A percentile compares a stretch with the other conserved stretches of the same genome.
These are phyloP conservation scores for Nothocercus nigrocapillus DNA, from an alignment of 2,113 vertebrate species.

Conservation along the genomic window DNA sequence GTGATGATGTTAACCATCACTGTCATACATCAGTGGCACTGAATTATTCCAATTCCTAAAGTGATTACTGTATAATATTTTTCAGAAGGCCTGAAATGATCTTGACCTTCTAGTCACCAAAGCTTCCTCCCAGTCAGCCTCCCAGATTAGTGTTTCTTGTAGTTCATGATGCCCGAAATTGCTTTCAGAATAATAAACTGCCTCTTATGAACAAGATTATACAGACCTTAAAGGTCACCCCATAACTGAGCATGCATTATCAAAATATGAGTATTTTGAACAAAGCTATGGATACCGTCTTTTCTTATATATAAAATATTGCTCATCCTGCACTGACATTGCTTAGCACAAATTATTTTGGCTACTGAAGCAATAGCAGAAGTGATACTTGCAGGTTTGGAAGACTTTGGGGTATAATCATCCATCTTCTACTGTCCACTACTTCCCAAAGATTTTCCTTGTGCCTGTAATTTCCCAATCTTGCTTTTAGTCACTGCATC, in stretches of 20 bases:
- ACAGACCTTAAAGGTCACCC: not conserved
- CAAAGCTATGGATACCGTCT: not conserved
- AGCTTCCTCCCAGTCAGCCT: not conserved
- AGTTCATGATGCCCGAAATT: not conserved
- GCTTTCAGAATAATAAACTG: not conserved
- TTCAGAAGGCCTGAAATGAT: not conserved
- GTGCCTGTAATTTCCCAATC: not conserved
- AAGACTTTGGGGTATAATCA: not conserved
- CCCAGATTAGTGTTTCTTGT: not conserved
- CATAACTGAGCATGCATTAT: not conserved
- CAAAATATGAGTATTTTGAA: not conserved
- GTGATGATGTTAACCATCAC: no score
- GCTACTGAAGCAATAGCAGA: not conserved
- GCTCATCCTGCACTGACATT: not conserved
- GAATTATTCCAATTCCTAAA: not conserved
- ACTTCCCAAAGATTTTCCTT: not conserved
- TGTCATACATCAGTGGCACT: no score
- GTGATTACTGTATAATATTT: not conserved
- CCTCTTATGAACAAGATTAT: not conserved
- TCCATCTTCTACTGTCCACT: not conserved
- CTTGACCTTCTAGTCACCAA: not conserved
- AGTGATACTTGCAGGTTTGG: not conserved
- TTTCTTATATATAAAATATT: not conserved
- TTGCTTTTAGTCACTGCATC: not conserved
- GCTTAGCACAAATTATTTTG: not conserved